A percentile compares a stretch with the other conserved stretches of the same genome.
These are phyloP conservation scores for Hermodice carunculata DNA, from an alignment of 2,888 invertebrate genomes.

Conservation along the genomic window DNA sequence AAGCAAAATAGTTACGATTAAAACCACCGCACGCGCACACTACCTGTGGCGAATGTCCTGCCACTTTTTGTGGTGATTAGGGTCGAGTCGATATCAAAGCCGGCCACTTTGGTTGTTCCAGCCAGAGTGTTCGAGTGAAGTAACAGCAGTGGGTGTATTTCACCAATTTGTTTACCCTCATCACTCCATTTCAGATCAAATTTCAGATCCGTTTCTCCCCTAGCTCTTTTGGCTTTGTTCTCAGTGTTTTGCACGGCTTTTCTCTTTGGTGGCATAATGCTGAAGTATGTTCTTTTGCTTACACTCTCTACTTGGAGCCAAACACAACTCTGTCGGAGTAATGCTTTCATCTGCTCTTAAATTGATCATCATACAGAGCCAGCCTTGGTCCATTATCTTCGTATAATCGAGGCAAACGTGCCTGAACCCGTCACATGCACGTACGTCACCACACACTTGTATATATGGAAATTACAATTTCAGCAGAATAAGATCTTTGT, in stretches of 20 bases:
- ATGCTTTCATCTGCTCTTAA: too few species aligned
- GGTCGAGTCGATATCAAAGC: constrained; percentile 66
- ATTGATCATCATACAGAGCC: too few species aligned
- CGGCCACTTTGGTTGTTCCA: constrained; percentile 56
- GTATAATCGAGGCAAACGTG: too few species aligned
- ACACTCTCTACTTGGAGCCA: too few species aligned
- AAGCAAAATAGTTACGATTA: not conserved
- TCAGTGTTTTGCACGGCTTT: constrained; percentile 71
- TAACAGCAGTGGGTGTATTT: constrained; percentile 49
- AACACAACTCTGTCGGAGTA: too few species aligned
- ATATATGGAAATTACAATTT: too few species aligned
- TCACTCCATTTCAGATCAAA: constrained; percentile 53
- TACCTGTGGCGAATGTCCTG: constrained; percentile 62
- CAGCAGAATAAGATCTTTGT: too few species aligned
- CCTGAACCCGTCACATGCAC: too few species aligned
- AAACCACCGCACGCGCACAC: not conserved
- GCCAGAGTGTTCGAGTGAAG: constrained; percentile 51
- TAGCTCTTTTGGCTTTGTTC: constrained; percentile 52
- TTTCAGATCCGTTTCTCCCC: constrained; percentile 58
- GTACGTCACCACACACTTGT: too few species aligned
- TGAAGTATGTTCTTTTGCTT: too few species aligned
- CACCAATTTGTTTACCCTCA: constrained; percentile 47
- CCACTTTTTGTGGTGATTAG: constrained; percentile 63
- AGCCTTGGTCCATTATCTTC: too few species aligned
- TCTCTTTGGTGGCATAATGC: constrained; percentile 73